These are phyloP conservation scores for Myrmecobius fasciatus DNA, from an alignment of 2,113 vertebrate genomes.

Conservation along the genomic window DNA sequence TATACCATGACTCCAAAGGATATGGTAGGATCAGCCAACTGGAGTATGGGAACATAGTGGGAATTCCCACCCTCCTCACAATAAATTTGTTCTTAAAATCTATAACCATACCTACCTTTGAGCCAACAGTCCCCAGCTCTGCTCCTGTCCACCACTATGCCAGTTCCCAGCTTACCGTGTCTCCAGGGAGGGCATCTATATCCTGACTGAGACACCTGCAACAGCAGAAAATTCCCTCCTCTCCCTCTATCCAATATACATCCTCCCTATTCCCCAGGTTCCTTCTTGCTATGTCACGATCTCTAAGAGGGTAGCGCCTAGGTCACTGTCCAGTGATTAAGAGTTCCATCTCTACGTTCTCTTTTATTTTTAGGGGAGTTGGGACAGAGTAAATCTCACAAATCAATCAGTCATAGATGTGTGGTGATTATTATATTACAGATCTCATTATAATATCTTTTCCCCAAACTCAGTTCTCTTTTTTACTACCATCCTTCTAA, in stretches of 20 bases:
- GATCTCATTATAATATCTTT: background rate
- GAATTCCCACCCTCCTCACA: background rate
- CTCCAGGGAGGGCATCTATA: background rate
- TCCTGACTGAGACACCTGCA: background rate
- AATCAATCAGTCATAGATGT: background rate
- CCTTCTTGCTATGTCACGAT: background rate
- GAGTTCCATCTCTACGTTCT: background rate
- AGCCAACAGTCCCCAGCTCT: background rate
- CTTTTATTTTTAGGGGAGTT: background rate
- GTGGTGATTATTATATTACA: background rate
- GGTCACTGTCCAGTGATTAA: background rate
- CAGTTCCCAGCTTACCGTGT: background rate
- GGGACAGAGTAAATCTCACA: background rate
- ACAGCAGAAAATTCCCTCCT: background rate
- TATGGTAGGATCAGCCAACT: background rate
- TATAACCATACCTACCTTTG: background rate
- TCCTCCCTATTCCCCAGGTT: background rate
- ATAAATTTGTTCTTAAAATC: background rate
- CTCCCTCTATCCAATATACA: background rate
- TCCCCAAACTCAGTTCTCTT: background rate
- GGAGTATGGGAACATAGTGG: background rate
- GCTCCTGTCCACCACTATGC: background rate
- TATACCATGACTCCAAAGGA: background rate
- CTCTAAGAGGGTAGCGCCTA: background rate
- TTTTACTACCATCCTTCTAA: background rate